Conservation (phyloP, 2,888 invertebrate species). For the Stomorhina lunata region DNA sequence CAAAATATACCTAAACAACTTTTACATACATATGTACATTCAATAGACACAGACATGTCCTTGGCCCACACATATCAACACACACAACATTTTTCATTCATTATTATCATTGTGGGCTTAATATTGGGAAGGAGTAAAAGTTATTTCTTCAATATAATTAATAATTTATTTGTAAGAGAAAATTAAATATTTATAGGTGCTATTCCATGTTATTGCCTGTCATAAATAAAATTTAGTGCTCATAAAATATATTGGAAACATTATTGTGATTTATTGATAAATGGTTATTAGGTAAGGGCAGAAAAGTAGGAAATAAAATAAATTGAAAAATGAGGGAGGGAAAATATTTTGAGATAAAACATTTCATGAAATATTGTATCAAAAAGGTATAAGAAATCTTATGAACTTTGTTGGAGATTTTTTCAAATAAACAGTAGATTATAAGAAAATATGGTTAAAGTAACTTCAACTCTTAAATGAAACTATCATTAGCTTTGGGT, state of each 20-base stretch:
- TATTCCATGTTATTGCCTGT: background rate
- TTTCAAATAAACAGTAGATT: background rate
- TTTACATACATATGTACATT: background rate
- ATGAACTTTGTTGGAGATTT: background rate
- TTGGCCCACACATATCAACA: background rate
- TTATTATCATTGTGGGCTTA: background rate
- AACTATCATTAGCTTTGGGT: no score
- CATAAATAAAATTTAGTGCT: background rate
- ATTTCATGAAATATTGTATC: no score
- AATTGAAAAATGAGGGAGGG: no score
- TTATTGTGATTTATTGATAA: background rate
- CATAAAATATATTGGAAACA: background rate
- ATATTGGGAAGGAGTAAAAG: background rate
- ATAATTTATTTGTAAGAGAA: background rate
- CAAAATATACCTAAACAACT: background rate
- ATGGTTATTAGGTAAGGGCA: background rate
- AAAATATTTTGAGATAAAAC: no score
- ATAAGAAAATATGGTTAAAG: background rate
- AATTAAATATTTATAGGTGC: background rate
- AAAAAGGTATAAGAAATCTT: no score
- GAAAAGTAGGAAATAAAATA: background rate
- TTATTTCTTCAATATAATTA: background rate
- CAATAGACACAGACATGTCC: no score
- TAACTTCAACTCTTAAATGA: no score
- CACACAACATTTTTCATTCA: background rate